Base-by-base conservation (phyloP, 2,888 invertebrate genomes). In the Chouioia cunea region DNA sequence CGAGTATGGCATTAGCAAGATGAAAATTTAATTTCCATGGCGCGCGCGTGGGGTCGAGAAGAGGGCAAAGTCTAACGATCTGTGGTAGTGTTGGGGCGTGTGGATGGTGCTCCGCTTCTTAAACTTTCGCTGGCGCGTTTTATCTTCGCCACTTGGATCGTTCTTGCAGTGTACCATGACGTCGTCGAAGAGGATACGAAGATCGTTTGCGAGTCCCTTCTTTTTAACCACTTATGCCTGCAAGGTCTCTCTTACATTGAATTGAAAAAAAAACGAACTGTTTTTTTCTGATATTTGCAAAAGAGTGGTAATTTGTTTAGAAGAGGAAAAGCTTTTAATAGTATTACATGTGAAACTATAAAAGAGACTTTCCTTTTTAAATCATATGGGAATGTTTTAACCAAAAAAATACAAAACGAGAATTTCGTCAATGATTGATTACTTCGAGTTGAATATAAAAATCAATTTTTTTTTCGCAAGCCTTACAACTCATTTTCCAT, bases 11-110 rank as follows among this genome's bases (percentile, higher is more conserved):
- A 70, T 70, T 70, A 70, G 67, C 64, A 64, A 44, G 70, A 73
- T 73, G 70, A 73, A 73, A 73, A 73, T 73, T 73, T 73, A 73
- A 73, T 73, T 73, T 73, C 53, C 73, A 70, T 64, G 46, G 57
- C 50, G 4, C 47, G 53, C 47, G 57, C 15, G 44, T 16, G 43
- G 47, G n/a, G 60, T 48, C 23, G 44, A 36, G 47, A 53, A 18
- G 23, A 16, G 44, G 22, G 60, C 27, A n/a, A 53, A 66, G 66
- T 70, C 65, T 73, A 70, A 70, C 73, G 73, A 73, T 73, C 69
- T 66, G 69, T 62, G 68, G 68, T 72, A 68, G 62, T 65, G 62
- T 58, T 48, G 57, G 52, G 18, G 16, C 47, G 23, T 27, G 18
- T 23, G 27, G 36, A 16, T 52, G n/a, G n/a, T n/a, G n/a, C n/a